These are phyloP conservation scores for Scelioninae gen. 2 DNA, from an alignment of 2,888 invertebrate species.

Conservation along the genomic window DNA sequence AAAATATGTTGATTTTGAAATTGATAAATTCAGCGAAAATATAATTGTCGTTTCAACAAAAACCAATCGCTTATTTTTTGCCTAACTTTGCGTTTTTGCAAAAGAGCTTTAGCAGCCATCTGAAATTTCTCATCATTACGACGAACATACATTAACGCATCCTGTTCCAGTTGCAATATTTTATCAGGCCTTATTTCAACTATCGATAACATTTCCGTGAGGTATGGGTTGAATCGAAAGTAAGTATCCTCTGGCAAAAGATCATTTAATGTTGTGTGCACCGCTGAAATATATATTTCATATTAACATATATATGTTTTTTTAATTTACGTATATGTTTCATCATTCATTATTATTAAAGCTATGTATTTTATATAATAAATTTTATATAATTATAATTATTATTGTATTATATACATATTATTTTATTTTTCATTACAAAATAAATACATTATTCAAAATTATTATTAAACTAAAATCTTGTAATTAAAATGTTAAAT, in stretches of 20 bases:
- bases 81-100: conserved; percentile 70
- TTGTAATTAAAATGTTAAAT: too few species aligned
- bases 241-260: conserved; percentile 84
- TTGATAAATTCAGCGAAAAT: conserved; percentile 38
- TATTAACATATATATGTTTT: too few species aligned
- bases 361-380: too few species aligned
- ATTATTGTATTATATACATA: too few species aligned
- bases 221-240: conserved; percentile 91
- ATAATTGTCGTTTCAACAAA: conserved; percentile 72
- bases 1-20: too few species aligned
- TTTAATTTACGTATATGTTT: too few species aligned
- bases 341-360: too few species aligned
- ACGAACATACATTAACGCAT: conserved; percentile 87
- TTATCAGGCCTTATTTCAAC: conserved; percentile 87
- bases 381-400: too few species aligned
- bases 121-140: conserved; percentile 87
- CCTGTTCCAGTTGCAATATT: conserved; percentile 82
- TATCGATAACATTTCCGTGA: conserved; percentile 86
- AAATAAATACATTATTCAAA: too few species aligned
- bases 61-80: conserved; percentile 76
- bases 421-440: too few species aligned
- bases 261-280: conserved; percentile 86
- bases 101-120: conserved; percentile 78
- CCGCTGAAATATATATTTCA: conserved; percentile 77
- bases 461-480: too few species aligned